Evolutionary conservation across 2,113 vertebrate species (phyloP), one percentile per base, ranked within the genome.

Genomic region (Hyperopisus bebe): DNA sequence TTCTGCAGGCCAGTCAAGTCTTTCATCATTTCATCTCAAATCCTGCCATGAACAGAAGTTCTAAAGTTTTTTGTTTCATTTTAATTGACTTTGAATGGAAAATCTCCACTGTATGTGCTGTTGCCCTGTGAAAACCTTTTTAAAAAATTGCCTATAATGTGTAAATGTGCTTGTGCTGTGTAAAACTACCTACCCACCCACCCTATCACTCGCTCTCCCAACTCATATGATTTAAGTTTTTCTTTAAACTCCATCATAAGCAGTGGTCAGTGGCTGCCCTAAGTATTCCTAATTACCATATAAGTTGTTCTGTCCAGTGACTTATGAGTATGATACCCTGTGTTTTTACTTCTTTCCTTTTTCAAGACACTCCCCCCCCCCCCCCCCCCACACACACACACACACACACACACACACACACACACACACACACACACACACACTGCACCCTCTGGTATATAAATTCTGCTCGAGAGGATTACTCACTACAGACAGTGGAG

Each of bases 381-480:
- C 51, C 50, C 35, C 24, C 11, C 6, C 11, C 82, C n/a, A n/a
- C n/a, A n/a, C n/a, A n/a, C n/a, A n/a, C n/a, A n/a, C n/a, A n/a
- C n/a, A n/a, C n/a, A n/a, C n/a, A n/a, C n/a, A n/a, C n/a, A n/a
- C n/a, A n/a, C n/a, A n/a, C n/a, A n/a, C n/a, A n/a, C n/a, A n/a
- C n/a, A n/a, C n/a, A n/a, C n/a, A n/a, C n/a, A n/a, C n/a, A n/a
- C n/a, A n/a, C n/a, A n/a, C n/a, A n/a, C n/a, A n/a, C n/a, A n/a
- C 7, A 85, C 46, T 21, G 5, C 51, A 35, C 19, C 35, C 31
- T 51, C 2, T 2, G 21, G 92, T 95, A 95, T 97, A 97, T 97
- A 97, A 97, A 96, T 96, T 95, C 93, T 93, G 94, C 94, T 92
- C 91, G 92, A 94, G 53, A 62, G 19, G 31, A 80, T 91, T 91